These are phyloP conservation scores for Neodontobutis hainanensis DNA, from an alignment of 2,113 vertebrate species.

Conservation along the genomic window DNA sequence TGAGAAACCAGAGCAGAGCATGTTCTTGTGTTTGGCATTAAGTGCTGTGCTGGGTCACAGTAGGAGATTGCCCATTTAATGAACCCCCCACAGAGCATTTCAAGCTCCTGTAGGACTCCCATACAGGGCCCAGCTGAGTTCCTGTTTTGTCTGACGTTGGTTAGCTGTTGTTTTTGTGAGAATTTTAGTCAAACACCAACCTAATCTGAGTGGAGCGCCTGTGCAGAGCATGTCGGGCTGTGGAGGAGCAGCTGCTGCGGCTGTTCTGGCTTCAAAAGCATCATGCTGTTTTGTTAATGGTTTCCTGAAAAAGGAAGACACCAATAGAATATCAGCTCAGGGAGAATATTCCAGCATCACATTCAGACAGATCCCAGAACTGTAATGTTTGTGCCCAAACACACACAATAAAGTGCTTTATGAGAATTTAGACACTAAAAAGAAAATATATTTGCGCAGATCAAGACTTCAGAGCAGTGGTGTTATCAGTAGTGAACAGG, in stretches of 20 bases:
- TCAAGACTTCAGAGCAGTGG: no score
- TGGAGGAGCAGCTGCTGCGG: background rate
- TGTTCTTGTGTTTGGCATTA: slow-evolving; percentile 22
- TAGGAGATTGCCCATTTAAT: no score
- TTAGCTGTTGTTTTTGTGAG: background rate
- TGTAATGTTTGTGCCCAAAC: slow-evolving; percentile 12
- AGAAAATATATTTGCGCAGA: no score
- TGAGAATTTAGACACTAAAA: no score
- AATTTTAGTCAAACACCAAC: background rate
- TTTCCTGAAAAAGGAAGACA: background rate
- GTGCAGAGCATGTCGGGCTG: background rate
- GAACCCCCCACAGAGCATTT: background rate
- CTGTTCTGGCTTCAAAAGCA: no score
- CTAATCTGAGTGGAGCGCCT: no score
- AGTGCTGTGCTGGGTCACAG: no score
- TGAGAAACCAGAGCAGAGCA: slow-evolving; percentile 8
- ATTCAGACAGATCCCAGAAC: slow-evolving; percentile 7
- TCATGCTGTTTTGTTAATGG: no score
- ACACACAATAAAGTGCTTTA: slow-evolving; percentile 7
- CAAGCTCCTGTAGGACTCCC: no score
- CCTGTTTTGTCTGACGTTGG: background rate
- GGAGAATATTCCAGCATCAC: slow-evolving; percentile 1
- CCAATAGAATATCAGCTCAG: background rate
- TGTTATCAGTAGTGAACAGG: slow-evolving; percentile 8
- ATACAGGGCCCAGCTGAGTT: background rate